Base-by-base conservation (phyloP, 2,797 vertebrate genomes). In the Taenioides sp. region DNA sequence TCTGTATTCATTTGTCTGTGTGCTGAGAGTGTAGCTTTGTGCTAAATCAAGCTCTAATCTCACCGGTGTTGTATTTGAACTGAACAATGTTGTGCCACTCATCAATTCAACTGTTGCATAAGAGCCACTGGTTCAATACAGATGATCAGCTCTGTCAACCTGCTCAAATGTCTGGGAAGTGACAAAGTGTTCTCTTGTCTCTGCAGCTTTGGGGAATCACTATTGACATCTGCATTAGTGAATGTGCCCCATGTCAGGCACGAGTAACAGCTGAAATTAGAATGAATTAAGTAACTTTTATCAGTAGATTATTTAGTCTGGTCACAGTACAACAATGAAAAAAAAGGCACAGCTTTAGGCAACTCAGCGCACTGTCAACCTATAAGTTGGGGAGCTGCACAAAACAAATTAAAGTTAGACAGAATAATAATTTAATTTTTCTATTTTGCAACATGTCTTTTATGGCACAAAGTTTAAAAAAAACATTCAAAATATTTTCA, bases 181-280 rank as follows among this genome's bases (percentile, higher is more conserved):
- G n/a, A 11, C 47, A 9, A 2, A 27, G 65, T 61, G 57, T 75
- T 40, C 64, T 57, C 70, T 82, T 60, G 63, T 57, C 73, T 79
- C 23, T 76, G 65, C 75, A 58, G 62, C 73, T 74, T 63, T 64
- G 0, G 7, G 69, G 61, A 71, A 79, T 73, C 67, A 54, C 31
- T 43, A 84, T 77, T 23, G 84, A 70, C 58, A 54, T 67, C 73
- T 58, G 68, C 37, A 81, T 85, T 81, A 82, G 72, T 69, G 78
- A 50, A 63, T 74, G 75, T 4, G 3, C 73, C 17, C 59, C 65
- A 77, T 73, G 83, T 82, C 27, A 71, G 0, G 9, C 7, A 40
- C 2, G 11, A 40, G 37, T 12, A 10, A 40, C 37, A 43, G 40
- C 40, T 14, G 12, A 14, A 43, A 14, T 40, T 12, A 11, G 9